phyloP scores from a whole-genome alignment of 2,113 vertebrate genomes.

The Microtus montanus region DNA sequence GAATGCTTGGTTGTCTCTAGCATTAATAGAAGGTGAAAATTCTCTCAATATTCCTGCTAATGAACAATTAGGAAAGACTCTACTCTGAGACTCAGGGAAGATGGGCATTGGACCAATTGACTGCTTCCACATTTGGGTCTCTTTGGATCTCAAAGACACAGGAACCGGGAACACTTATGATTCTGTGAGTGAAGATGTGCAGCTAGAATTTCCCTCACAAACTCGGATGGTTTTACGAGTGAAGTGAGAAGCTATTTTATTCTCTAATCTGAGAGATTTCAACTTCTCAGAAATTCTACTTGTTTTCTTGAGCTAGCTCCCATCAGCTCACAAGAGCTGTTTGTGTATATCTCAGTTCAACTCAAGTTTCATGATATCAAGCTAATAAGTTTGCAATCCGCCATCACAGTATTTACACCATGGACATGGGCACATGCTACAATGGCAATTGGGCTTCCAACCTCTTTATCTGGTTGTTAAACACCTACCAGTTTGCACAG shows the following conservation, averaged over 20 bases:
- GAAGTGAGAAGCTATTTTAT: not conserved
- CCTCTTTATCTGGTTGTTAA: not conserved
- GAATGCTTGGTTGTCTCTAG: constrained; percentile 1
- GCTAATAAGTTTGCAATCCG: not conserved
- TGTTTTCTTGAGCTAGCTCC: not conserved
- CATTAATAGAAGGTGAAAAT: constrained; percentile 8
- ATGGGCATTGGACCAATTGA: not conserved
- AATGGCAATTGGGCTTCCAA: not conserved
- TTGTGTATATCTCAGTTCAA: not conserved
- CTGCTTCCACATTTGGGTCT: constrained; percentile 47
- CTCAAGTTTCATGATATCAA: not conserved
- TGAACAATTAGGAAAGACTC: not conserved
- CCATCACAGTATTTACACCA: not conserved
- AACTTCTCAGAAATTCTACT: constrained; percentile 4
- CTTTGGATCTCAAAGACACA: not conserved
- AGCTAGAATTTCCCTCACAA: constrained; percentile 28
- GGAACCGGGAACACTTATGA: not conserved
- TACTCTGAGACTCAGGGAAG: constrained; percentile 22
- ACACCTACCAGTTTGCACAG: not conserved
- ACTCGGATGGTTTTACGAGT: not conserved
- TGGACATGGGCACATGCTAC: not conserved
- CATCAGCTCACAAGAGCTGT: not conserved
- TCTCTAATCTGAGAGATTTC: not conserved
- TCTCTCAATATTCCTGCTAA: not conserved
- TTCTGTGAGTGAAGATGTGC: not conserved